Evolutionary conservation across 2,797 vertebrate species (phyloP).

Genomic region (Mionectes olivaceus): DNA sequence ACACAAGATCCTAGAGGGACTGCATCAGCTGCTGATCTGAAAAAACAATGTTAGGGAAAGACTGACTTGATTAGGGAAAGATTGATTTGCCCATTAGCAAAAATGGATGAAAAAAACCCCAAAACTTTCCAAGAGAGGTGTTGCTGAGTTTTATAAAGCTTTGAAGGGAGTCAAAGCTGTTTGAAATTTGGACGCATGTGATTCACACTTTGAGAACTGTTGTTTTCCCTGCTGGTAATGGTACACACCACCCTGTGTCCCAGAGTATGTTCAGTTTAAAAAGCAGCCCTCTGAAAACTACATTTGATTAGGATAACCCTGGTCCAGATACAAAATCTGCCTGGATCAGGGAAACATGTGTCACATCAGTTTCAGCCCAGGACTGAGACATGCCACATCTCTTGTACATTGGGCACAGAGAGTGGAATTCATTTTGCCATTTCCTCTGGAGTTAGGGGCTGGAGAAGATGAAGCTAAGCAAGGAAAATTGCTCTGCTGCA

Average conservation of each 20-base stretch:
- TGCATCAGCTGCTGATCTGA: not conserved
- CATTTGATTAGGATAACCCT: constrained; percentile 45
- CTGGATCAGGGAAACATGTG: constrained; percentile 31
- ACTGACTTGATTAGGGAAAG: not conserved
- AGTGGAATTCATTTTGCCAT: constrained; percentile 47
- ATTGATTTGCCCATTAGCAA: not conserved
- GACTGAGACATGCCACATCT: constrained; percentile 37
- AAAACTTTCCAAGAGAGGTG: not conserved
- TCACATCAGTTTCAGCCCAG: constrained; percentile 29
- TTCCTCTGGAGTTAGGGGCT: constrained; percentile 13
- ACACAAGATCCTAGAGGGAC: not conserved
- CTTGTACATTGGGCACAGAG: constrained; percentile 1
- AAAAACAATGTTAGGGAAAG: not conserved
- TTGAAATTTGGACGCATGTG: constrained; percentile 9
- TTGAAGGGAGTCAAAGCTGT: constrained; percentile 18
- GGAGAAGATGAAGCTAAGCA: not conserved
- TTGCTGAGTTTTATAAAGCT: not conserved
- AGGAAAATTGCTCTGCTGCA: not conserved
- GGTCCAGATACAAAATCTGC: constrained; percentile 19
- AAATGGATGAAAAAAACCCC: not conserved
- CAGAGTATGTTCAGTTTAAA: not conserved
- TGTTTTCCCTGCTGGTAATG: not conserved
- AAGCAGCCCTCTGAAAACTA: constrained; percentile 45
- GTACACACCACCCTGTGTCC: not conserved
- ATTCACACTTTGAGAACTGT: constrained; percentile 37